Evolutionary conservation across 2,888 invertebrate species (phyloP), one percentile per base, ranked within the genome.

Genomic region (Cacoxenus indagator): DNA sequence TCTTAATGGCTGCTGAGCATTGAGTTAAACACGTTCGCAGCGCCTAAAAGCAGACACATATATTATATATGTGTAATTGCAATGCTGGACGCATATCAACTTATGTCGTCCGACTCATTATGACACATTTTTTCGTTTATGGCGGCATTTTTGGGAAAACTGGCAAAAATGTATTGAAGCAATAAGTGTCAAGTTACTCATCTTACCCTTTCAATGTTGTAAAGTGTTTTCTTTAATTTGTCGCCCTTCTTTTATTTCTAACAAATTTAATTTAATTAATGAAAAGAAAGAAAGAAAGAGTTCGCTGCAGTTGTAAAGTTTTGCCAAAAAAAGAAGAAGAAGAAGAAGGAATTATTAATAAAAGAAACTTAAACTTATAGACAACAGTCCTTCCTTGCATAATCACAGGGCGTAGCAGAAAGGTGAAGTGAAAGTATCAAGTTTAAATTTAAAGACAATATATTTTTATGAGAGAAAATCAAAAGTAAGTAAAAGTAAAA

Each of bases 341-440:
- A n/a, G n/a, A n/a, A n/a, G n/a, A n/a, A n/a, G n/a, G n/a, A n/a
- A n/a, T n/a, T n/a, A n/a, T n/a, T n/a, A n/a, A n/a, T n/a, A n/a
- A n/a, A n/a, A n/a, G n/a, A n/a, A n/a, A n/a, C n/a, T n/a, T n/a
- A n/a, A n/a, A n/a, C n/a, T n/a, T n/a, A n/a, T 37, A 8, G 37
- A 8, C 14, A 9, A 8, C 37, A 14, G 9, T 37, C 5, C 9
- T 14, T 37, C 37, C 9, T 37, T 37, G 37, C 37, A 37, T 37
- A 37, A 37, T 37, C 37, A 37, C 37, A 37, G 14, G 8, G 37
- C 8, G 37, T 14, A 37, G 37, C 37, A 37, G n/a, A n/a, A n/a
- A n/a, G n/a, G n/a, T n/a, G n/a, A 48, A 48, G 48, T 37, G 48
- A n/a, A n/a, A 19, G n/a, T 48, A 48, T 48, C n/a, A 48, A 48